Evolutionary conservation across 1,140 invertebrate species (phyloP).

Genomic region (Sarcophaga bullata): DNA sequence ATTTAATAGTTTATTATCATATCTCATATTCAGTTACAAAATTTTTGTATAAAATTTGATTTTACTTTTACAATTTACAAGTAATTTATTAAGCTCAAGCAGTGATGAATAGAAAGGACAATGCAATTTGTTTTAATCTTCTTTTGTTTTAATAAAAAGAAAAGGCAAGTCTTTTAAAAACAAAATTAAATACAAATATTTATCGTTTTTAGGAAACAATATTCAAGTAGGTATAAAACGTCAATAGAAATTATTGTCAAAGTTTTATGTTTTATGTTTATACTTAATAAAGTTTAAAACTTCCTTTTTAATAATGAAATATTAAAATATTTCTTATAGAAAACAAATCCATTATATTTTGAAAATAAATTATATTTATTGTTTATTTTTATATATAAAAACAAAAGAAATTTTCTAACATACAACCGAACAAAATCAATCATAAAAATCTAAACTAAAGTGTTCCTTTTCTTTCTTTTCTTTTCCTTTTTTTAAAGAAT

Average conservation of each 20-base stretch:
- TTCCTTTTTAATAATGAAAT: too few species aligned
- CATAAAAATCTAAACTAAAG: background rate
- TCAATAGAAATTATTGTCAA: background rate
- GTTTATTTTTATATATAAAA: too few species aligned
- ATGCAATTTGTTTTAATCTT: too few species aligned
- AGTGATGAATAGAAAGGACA: background rate
- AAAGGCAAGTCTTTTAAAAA: background rate
- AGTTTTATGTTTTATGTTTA: background rate
- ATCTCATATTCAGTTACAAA: conserved; percentile 2
- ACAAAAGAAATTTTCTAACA: background rate
- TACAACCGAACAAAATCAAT: background rate
- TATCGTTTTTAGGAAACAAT: too few species aligned
- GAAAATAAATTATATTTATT: too few species aligned
- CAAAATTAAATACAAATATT: too few species aligned
- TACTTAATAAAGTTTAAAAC: background rate
- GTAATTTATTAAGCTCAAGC: background rate
- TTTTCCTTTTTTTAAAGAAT: too few species aligned
- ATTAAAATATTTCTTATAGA: too few species aligned
- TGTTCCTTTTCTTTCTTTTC: background rate
- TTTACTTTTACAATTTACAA: conserved; percentile 18
- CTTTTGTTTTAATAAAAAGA: background rate
- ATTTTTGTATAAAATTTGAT: conserved; percentile 3
- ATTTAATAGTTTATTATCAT: conserved; percentile 12
- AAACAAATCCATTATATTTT: too few species aligned
- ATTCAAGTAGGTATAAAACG: background rate